A percentile compares a stretch with the other conserved stretches of the same genome.
Evolutionary conservation across 1,140 invertebrate species (phyloP).

Genomic region (Heliconius eleuchia): DNA sequence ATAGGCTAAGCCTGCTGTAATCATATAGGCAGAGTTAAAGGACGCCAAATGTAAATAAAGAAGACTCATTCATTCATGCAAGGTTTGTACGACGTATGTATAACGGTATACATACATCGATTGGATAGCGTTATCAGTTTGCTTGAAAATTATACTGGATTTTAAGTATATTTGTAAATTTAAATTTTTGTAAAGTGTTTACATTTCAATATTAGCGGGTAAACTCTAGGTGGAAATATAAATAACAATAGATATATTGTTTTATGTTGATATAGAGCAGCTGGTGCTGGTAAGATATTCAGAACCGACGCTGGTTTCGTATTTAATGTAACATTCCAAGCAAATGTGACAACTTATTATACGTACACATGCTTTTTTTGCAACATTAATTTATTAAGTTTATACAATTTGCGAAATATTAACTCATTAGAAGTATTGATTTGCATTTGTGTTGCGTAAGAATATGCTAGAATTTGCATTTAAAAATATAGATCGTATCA

Average conservation of each 20-base stretch:
- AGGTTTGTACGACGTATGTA: conserved; percentile 29
- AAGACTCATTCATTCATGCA: conserved; percentile 54
- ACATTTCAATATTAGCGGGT: conserved; percentile 30
- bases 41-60: conserved; percentile 53
- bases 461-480: background rate
- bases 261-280: conserved; percentile 28
- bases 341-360: background rate
- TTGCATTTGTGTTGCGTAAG: background rate
- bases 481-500: background rate
- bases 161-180: background rate
- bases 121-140: conserved; percentile 50
- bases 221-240: conserved; percentile 35
- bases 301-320: conserved; percentile 17
- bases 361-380: background rate
- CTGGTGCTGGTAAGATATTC: conserved; percentile 25
- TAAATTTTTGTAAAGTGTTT: conserved; percentile 23
- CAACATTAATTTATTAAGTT: background rate
- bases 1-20: conserved; percentile 60
- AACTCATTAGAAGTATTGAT: background rate
- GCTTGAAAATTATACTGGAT: conserved; percentile 3
- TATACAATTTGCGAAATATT: background rate
- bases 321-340: background rate
- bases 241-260: conserved; percentile 35
- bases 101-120: conserved; percentile 20
- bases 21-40: conserved; percentile 51